phyloP scores from a whole-genome alignment of 2,113 vertebrate species.

The Pavo muticus region DNA sequence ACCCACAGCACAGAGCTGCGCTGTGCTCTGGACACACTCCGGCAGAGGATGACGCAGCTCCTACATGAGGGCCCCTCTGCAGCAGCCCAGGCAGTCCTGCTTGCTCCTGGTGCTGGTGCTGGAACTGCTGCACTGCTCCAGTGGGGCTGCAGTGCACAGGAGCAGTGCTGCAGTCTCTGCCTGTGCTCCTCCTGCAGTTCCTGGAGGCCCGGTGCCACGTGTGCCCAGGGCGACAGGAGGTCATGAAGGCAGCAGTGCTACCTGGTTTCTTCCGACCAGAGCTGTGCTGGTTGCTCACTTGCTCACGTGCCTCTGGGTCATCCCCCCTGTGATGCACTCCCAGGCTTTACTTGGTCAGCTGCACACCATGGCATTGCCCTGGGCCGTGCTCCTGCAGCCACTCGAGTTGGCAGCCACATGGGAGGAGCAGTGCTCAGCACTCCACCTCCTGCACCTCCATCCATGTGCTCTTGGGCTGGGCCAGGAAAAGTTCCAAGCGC shows the following conservation, averaged over 20 bases:
- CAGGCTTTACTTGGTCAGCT: neutral
- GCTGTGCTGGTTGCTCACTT: fast-evolving
- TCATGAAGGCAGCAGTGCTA: neutral
- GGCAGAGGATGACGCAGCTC: fast-evolving
- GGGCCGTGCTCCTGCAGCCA: neutral
- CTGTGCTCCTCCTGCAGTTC: neutral
- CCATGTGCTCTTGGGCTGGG: neutral
- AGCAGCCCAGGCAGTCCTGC: fast-evolving
- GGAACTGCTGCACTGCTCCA: no score
- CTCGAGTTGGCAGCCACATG: neutral
- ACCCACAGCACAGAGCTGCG: no score
- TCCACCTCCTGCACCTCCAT: neutral
- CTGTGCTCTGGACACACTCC: fast-evolving
- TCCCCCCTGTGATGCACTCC: fast-evolving
- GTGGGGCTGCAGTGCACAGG: neutral
- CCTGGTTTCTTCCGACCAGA: fast-evolving
- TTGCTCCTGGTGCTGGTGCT: fast-evolving
- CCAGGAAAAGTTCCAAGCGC: neutral
- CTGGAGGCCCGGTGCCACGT: fast-evolving
- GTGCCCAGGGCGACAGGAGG: neutral
- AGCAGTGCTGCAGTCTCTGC: neutral
- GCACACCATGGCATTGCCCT: fast-evolving
- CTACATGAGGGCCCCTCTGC: neutral
- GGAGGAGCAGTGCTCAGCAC: neutral
- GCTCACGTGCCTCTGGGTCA: fast-evolving